phyloP scores from a whole-genome alignment of 2,797 vertebrate genomes.

The Oreochromis grahami region DNA sequence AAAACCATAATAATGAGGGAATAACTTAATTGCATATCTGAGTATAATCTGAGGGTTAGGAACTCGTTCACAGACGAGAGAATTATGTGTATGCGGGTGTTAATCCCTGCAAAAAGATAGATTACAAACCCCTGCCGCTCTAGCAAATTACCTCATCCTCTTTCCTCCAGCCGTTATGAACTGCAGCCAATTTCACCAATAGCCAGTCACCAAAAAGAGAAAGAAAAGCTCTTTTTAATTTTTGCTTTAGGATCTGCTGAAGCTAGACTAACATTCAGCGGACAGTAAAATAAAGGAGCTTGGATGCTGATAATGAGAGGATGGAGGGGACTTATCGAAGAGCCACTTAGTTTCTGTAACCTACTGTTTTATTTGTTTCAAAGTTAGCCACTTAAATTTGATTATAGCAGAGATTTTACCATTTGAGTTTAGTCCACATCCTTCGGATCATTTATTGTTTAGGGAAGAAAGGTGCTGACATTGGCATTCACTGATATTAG shows the following conservation, averaged over 20 bases:
- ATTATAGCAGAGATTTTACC: neutral
- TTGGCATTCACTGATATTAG: neutral
- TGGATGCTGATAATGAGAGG: neutral
- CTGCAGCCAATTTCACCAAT: neutral
- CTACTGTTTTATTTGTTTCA: neutral
- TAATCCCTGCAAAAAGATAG: neutral
- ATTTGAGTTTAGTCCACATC: neutral
- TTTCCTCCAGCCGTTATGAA: neutral
- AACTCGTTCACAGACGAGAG: neutral
- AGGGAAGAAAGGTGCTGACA: neutral
- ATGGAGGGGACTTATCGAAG: neutral
- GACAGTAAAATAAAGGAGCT: neutral
- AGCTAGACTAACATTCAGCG: neutral
- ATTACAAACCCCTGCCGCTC: neutral
- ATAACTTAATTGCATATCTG: conserved; percentile 9
- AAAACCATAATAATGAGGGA: conserved; percentile 23
- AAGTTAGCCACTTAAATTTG: neutral
- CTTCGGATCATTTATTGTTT: neutral
- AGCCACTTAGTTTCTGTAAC: neutral
- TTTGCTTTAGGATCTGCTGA: neutral
- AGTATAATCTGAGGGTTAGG: neutral
- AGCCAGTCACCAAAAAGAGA: neutral
- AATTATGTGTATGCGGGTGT: neutral
- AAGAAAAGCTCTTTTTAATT: neutral
- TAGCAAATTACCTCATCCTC: neutral